These are phyloP conservation scores for Bovichtus diacanthus DNA, from an alignment of 2,797 vertebrate species.

Conservation along the genomic window DNA sequence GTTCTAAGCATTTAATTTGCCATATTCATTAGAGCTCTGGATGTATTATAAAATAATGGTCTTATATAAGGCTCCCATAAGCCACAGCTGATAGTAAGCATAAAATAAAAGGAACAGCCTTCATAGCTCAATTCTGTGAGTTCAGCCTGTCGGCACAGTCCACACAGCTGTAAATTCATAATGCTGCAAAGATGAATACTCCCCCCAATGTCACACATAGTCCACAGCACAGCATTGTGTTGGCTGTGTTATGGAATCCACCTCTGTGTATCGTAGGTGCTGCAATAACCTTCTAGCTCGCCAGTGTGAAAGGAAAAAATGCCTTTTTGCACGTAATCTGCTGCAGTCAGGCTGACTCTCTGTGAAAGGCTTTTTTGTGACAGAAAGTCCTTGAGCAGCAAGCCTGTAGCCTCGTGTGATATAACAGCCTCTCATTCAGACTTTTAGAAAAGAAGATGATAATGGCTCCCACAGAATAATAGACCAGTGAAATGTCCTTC, in stretches of 20 bases:
- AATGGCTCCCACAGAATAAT: conserved; percentile 26
- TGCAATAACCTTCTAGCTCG: conserved; percentile 58
- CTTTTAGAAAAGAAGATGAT: conserved; percentile 14
- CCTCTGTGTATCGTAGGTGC: conserved; percentile 32
- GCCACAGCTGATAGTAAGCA: conserved; percentile 18
- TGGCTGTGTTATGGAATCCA: conserved; percentile 44
- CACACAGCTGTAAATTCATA: conserved; percentile 34
- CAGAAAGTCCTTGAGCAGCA: conserved; percentile 68
- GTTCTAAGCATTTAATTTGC: conserved; percentile 30
- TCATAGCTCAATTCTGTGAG: conserved; percentile 42
- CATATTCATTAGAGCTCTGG: conserved; percentile 24
- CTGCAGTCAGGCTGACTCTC: conserved; percentile 52
- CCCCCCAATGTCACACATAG: conserved; percentile 20
- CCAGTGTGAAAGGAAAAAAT: conserved; percentile 48
- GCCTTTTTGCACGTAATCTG: conserved; percentile 52
- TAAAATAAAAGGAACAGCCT: conserved; percentile 43
- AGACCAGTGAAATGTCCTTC: not conserved
- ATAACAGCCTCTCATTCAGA: conserved; percentile 59
- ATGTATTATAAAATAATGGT: conserved; percentile 28
- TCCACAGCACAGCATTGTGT: conserved; percentile 33
- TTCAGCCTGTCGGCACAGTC: conserved; percentile 23
- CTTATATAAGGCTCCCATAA: conserved; percentile 42
- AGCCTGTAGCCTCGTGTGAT: conserved; percentile 60
- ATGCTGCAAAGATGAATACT: conserved; percentile 34
- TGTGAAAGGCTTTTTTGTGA: conserved; percentile 44